Conservation (phyloP, 2,797 vertebrate genomes). For the Synaphobranchus kaupii region DNA sequence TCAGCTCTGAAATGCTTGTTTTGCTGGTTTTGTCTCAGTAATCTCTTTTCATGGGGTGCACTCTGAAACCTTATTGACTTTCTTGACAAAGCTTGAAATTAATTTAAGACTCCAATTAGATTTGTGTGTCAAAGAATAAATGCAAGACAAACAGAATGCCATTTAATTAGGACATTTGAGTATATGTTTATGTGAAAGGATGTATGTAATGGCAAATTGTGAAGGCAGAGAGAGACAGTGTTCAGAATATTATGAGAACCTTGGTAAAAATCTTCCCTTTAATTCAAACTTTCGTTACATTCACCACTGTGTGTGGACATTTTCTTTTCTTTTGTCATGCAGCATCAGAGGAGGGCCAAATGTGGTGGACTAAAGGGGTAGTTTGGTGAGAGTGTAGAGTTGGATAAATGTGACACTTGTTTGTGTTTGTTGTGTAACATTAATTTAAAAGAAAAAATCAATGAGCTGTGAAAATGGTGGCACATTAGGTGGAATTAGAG, state of each 20-base stretch:
- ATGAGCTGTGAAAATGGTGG: not conserved
- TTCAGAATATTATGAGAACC: not conserved
- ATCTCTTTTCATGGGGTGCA: not conserved
- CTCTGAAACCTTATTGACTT: not conserved
- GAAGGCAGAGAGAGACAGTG: not conserved
- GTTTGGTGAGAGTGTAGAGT: not conserved
- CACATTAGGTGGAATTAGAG: slow-evolving; percentile 12
- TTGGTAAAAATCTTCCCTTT: not conserved
- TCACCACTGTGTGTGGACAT: not conserved
- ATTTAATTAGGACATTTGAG: not conserved
- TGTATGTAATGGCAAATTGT: not conserved
- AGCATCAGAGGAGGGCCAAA: not conserved
- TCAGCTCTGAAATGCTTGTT: not conserved
- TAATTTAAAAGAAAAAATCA: slow-evolving; percentile 11
- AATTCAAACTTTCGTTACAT: not conserved
- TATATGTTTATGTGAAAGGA: not conserved
- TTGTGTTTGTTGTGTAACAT: not conserved
- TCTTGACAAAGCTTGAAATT: not conserved
- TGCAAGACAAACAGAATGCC: not conserved
- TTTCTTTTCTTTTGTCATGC: not conserved
- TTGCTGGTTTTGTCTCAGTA: not conserved
- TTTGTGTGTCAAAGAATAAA: not conserved
- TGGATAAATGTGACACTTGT: not conserved
- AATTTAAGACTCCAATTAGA: not conserved
- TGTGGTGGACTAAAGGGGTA: not conserved